Evolutionary conservation across 2,888 invertebrate genomes (phyloP), one percentile per base, ranked within the genome.

Genomic region (Steinernema carpocapsae): DNA sequence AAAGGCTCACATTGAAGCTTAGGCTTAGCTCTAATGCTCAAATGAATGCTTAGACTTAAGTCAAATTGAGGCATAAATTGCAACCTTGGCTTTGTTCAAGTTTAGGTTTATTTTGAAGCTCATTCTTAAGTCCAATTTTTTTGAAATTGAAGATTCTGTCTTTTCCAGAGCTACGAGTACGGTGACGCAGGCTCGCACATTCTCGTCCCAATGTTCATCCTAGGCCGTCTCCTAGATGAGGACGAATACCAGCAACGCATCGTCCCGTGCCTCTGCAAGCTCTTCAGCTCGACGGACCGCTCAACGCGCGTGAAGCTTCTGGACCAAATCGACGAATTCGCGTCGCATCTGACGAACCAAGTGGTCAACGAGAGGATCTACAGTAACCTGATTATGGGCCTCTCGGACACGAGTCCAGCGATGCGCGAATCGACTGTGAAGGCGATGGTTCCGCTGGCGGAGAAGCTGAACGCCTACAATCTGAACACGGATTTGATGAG

Each of bases 371-470:
- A 97, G 19, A 87, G 86, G 72, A 87, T 96, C 87, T 96, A 17
- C 93, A 94, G 86, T 17, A 87, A 85, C 76, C 73, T 99, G 76
- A 92, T 93, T 73, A 93, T 94, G 86, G 99, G 99, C 1, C 97
- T 99, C 88, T 90, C 95, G 88, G 99, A 99, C 88, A 95, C 97
- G 0, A 97, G 97, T 90, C 93, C 96, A 0, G 93, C 94, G 1
- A 96, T 99, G 80, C 91, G 97, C 81, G 99, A 99, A 89, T 94
- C 95, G 89, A 99, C 99, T 0, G 94, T 99, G 74, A 97, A 97
- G 91, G 95, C 96, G 72, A 94, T 97, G 89, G 92, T 97, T 76
- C 93, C 94, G 88, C 90, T 99, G 87, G 95, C 97, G 22, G 93
- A 95, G 64, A 99, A 97, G 89, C 91, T 99, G 79, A 97, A 94